A percentile compares a stretch with the other conserved stretches of the same genome.
These are phyloP conservation scores for Pelecanoides urinatrix DNA, from an alignment of 2,113 vertebrate species.

Conservation along the genomic window DNA sequence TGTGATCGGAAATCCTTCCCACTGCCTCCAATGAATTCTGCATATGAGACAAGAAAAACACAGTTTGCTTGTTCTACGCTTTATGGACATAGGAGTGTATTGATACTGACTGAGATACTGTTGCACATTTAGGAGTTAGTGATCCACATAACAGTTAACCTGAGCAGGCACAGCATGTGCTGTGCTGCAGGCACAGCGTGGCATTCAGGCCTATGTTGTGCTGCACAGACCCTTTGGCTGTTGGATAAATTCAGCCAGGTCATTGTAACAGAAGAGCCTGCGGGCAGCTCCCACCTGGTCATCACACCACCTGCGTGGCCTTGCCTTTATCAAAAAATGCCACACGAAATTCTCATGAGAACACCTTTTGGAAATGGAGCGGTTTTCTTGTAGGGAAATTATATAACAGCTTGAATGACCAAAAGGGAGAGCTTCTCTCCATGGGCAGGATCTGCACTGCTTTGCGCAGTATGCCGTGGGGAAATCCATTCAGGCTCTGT, in stretches of 20 bases:
- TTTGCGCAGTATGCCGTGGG: rapidly evolving
- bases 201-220: neutral
- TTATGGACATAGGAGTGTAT: neutral
- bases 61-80: neutral
- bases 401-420: neutral
- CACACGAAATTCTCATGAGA: neutral
- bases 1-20: neutral
- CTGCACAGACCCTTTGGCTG: neutral
- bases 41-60: neutral
- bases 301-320: neutral
- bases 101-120: neutral
- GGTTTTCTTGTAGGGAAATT: neutral
- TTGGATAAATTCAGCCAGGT: neutral
- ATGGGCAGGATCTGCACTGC: neutral
- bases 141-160: neutral
- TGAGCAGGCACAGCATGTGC: neutral
- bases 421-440: neutral
- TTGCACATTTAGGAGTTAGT: neutral
- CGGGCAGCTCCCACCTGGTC: neutral
- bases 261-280: neutral
- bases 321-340: neutral
- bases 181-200: rapidly evolving
- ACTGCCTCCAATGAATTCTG: neutral
- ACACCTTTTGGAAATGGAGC: neutral
- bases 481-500: neutral